These are phyloP conservation scores for Macrotus californicus DNA, from an alignment of 2,113 vertebrate species.

Conservation along the genomic window DNA sequence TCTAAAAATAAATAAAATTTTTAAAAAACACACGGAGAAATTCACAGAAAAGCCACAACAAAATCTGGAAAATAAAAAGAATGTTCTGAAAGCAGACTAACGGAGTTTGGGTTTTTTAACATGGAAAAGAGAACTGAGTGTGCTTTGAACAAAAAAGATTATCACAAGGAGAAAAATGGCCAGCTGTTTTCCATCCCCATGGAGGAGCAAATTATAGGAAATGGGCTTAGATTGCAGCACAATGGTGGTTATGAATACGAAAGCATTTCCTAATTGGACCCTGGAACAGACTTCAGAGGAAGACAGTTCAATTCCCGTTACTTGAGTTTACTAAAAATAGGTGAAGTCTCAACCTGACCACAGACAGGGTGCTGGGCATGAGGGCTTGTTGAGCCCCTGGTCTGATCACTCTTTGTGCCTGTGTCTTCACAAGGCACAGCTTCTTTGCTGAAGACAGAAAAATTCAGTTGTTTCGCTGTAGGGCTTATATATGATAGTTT, in stretches of 20 bases:
- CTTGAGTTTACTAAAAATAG: conserved; percentile 45
- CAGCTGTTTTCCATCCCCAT: conserved; percentile 52
- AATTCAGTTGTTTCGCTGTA: not conserved
- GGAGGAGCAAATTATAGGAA: conserved; percentile 53
- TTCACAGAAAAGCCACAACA: not conserved
- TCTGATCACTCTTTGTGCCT: not conserved
- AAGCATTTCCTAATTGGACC: conserved; percentile 53
- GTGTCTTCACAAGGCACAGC: not conserved
- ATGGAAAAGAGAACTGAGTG: not conserved
- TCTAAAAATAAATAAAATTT: too few relatives aligned
- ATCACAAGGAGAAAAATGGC: conserved; percentile 4
- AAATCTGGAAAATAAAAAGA: not conserved
- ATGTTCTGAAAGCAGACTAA: not conserved
- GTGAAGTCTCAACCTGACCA: not conserved
- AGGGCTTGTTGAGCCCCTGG: not conserved
- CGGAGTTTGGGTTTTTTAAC: conserved; percentile 14
- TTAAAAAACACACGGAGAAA: not conserved
- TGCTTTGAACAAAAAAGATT: not conserved
- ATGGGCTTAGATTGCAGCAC: conserved; percentile 35
- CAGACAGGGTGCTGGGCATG: not conserved
- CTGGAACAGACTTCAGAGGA: conserved; percentile 56
- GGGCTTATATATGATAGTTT: not conserved
- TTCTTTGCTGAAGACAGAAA: not conserved
- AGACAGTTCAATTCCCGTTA: conserved; percentile 43
- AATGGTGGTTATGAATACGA: conserved; percentile 35